phyloP scores from a whole-genome alignment of 64 coral and sea anemone genomes.

The Montipora cactus region DNA sequence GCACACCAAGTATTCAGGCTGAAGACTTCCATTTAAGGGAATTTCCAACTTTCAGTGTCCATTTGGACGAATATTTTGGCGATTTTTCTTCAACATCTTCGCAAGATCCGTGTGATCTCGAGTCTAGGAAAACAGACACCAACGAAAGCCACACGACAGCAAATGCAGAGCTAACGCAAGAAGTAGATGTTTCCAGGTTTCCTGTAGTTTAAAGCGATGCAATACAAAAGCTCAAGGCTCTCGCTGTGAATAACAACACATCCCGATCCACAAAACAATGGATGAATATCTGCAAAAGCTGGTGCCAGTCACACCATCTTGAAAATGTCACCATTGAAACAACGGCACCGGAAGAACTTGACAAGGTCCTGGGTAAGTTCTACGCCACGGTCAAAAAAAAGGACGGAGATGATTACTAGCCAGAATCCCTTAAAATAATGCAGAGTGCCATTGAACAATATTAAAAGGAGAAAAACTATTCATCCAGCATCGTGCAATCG shows the following conservation, averaged over 20 bases:
- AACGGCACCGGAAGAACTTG: conserved; percentile 27
- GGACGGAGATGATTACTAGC: conserved; percentile 65
- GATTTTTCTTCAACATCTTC: neutral
- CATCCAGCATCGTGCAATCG: conserved; percentile 22
- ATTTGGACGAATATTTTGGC: too few species aligned
- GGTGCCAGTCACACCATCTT: neutral
- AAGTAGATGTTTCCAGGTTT: neutral
- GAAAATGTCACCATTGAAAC: conserved; percentile 31
- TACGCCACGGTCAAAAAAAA: conserved; percentile 32
- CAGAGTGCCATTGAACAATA: conserved; percentile 54
- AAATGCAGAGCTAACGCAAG: neutral
- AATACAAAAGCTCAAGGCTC: conserved; percentile 33
- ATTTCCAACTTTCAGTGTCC: too few species aligned
- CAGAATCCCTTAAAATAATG: conserved; percentile 41
- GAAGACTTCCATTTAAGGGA: too few species aligned
- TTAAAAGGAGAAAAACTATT: conserved; percentile 48
- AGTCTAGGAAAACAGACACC: neutral
- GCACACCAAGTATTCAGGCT: neutral
- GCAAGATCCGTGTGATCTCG: neutral
- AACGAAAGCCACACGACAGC: neutral
- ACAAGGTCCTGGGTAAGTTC: conserved; percentile 30
- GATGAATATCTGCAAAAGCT: conserved; percentile 31
- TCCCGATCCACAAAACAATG: conserved; percentile 42
- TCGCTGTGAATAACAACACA: conserved; percentile 59
- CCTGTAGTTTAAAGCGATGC: conserved; percentile 2